These are phyloP conservation scores for Apamea monoglypha DNA, from an alignment of 2,888 invertebrate species.

Conservation along the genomic window DNA sequence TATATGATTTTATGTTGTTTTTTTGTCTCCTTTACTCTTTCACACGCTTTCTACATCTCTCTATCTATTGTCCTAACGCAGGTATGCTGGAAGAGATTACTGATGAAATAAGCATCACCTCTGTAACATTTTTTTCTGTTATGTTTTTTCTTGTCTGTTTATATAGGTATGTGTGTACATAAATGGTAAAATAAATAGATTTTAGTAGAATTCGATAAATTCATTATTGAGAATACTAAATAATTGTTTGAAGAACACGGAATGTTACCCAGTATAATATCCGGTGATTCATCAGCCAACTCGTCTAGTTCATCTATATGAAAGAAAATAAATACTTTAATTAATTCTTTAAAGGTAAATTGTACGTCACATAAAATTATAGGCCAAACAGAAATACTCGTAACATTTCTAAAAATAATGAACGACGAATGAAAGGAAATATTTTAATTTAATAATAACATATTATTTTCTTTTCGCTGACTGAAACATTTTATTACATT, in stretches of 20 bases:
- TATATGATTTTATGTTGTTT: too few relatives aligned
- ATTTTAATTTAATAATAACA: neutral
- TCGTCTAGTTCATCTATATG: constrained; percentile 81
- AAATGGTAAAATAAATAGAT: too few relatives aligned
- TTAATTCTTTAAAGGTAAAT: neutral
- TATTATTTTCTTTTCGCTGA: neutral
- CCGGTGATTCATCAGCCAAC: constrained; percentile 86
- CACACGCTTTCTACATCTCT: too few relatives aligned
- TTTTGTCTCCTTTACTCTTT: too few relatives aligned
- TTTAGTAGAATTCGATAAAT: neutral
- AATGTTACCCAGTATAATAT: constrained; percentile 80
- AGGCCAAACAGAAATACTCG: neutral
- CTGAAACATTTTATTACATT: constrained; percentile 2
- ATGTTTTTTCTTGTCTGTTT: too few relatives aligned
- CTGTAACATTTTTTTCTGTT: too few relatives aligned
- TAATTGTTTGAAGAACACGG: neutral
- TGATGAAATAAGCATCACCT: too few relatives aligned
- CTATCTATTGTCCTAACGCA: too few relatives aligned
- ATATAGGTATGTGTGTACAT: too few relatives aligned
- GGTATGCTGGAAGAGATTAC: too few relatives aligned
- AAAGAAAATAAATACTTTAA: constrained; percentile 61
- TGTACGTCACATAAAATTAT: neutral
- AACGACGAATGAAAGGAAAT: neutral
- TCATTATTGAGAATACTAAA: neutral
- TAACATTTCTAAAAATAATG: neutral